A percentile compares a stretch with the other conserved stretches of the same genome.
Evolutionary conservation across 2,113 vertebrate genomes (phyloP).

Genomic region (Acanthochromis polyacanthus): DNA sequence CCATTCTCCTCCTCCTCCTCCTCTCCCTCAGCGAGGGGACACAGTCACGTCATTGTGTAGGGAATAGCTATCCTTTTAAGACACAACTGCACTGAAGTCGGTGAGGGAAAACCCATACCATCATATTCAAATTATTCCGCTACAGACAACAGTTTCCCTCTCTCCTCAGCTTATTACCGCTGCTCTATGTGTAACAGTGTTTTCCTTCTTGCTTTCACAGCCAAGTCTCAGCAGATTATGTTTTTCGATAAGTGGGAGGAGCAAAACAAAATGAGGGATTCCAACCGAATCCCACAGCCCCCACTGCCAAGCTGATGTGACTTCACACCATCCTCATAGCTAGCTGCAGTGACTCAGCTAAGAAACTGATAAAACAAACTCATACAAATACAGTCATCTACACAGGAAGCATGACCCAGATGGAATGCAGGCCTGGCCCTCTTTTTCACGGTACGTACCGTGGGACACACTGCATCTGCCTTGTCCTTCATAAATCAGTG

Average conservation of each 20-base stretch:
- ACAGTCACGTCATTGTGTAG: constrained; percentile 80
- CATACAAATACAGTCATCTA: constrained; percentile 33
- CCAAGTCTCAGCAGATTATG: constrained; percentile 40
- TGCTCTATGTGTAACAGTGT: constrained; percentile 28
- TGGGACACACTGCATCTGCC: constrained; percentile 54
- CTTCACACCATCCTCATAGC: constrained; percentile 59
- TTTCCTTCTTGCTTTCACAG: constrained; percentile 58
- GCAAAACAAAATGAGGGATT: constrained; percentile 51
- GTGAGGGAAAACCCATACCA: constrained; percentile 73
- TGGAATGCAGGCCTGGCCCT: constrained; percentile 59
- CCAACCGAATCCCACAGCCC: constrained; percentile 36
- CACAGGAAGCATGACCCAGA: constrained; percentile 69
- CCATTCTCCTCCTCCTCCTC: constrained; percentile 55
- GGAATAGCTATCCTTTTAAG: constrained; percentile 70
- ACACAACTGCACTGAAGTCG: constrained; percentile 55
- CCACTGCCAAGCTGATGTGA: constrained; percentile 62
- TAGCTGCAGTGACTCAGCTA: constrained; percentile 76
- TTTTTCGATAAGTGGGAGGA: constrained; percentile 58
- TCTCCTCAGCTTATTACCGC: constrained; percentile 47
- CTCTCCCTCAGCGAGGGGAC: constrained; percentile 57
- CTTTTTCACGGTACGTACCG: constrained; percentile 37
- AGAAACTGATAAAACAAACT: constrained; percentile 53
- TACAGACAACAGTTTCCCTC: constrained; percentile 45
- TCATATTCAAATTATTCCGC: constrained; percentile 34
- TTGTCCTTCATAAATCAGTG: constrained; percentile 62